A percentile compares a stretch with the other conserved stretches of the same genome.
Conservation (phyloP, 2,797 vertebrate species). For the Apogon talboti region DNA sequence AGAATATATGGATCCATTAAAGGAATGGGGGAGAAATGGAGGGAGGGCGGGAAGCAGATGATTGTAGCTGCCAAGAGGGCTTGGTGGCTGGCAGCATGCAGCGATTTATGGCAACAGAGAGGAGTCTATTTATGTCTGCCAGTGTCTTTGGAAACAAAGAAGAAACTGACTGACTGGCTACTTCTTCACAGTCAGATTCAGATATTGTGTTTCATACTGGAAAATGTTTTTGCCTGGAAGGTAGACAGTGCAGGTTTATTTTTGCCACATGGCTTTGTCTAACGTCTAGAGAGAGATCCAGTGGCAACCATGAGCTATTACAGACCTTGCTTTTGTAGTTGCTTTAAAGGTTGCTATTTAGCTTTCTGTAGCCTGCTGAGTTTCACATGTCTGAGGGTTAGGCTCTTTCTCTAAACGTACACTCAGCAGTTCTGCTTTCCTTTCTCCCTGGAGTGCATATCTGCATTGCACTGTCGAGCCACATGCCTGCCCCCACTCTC, state of each 20-base stretch:
- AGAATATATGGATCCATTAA: constrained; percentile 66
- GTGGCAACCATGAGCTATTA: neutral
- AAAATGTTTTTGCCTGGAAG: constrained; percentile 55
- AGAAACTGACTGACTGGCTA: constrained; percentile 50
- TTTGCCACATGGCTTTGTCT: constrained; percentile 48
- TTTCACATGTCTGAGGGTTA: constrained; percentile 23
- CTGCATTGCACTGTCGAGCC: constrained; percentile 18
- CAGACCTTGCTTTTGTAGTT: constrained; percentile 13
- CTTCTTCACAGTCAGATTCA: constrained; percentile 26
- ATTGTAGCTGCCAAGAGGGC: constrained; percentile 52
- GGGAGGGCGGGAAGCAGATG: constrained; percentile 40
- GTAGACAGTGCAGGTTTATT: constrained; percentile 52
- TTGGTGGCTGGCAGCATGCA: constrained; percentile 48
- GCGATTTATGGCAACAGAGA: constrained; percentile 77
- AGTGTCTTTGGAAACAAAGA: constrained; percentile 76
- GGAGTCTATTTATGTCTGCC: constrained; percentile 82
- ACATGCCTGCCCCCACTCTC: constrained; percentile 1
- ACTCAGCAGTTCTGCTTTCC: constrained; percentile 42
- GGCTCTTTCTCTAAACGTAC: constrained; percentile 17
- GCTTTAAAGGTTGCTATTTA: constrained; percentile 42
- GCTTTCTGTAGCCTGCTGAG: constrained; percentile 5
- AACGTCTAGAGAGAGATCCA: constrained; percentile 20
- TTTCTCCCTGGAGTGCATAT: constrained; percentile 15
- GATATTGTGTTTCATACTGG: constrained; percentile 60
- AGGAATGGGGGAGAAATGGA: constrained; percentile 32